Conservation (phyloP, 1,140 invertebrate genomes). For the Heliconius eleuchia region DNA sequence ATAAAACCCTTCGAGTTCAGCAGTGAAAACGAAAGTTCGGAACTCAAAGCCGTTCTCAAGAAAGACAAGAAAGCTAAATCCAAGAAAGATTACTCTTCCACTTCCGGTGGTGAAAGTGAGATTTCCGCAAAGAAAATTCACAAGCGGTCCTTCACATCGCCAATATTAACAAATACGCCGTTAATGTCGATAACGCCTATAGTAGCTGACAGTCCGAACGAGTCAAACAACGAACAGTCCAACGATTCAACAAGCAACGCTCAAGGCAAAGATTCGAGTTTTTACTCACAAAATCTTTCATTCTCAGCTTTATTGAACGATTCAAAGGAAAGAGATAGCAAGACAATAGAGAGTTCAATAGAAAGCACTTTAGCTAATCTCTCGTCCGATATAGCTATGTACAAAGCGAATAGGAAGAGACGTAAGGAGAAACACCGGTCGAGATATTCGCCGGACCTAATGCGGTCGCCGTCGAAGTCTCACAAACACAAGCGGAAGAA, state of each 20-base stretch:
- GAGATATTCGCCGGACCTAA: conserved; percentile 85
- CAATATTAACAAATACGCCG: conserved; percentile 76
- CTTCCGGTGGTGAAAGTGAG: conserved; percentile 50
- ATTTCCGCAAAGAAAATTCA: conserved; percentile 66
- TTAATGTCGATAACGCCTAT: conserved; percentile 80
- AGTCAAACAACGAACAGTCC: conserved; percentile 70
- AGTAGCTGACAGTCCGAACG: conserved; percentile 77
- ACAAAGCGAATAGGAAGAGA: conserved; percentile 83
- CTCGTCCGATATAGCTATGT: conserved; percentile 72
- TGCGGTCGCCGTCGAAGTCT: conserved; percentile 82
- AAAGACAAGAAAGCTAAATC: conserved; percentile 58
- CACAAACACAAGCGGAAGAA: conserved; percentile 88
- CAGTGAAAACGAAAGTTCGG: conserved; percentile 57
- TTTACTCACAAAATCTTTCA: conserved; percentile 70
- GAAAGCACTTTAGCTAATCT: conserved; percentile 69
- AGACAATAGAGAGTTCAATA: conserved; percentile 72
- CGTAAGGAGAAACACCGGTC: conserved; percentile 86
- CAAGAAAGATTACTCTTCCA: conserved; percentile 65
- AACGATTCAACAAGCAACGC: conserved; percentile 51
- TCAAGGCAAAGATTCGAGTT: conserved; percentile 60
- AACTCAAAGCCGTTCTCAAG: conserved; percentile 51
- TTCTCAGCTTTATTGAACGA: conserved; percentile 75
- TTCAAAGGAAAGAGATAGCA: conserved; percentile 67
- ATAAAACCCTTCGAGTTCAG: conserved; percentile 83
- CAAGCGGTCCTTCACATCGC: conserved; percentile 77